Evolutionary conservation across 1,140 invertebrate genomes (phyloP), one percentile per base, ranked within the genome.

Genomic region (Bombus ignitus): DNA sequence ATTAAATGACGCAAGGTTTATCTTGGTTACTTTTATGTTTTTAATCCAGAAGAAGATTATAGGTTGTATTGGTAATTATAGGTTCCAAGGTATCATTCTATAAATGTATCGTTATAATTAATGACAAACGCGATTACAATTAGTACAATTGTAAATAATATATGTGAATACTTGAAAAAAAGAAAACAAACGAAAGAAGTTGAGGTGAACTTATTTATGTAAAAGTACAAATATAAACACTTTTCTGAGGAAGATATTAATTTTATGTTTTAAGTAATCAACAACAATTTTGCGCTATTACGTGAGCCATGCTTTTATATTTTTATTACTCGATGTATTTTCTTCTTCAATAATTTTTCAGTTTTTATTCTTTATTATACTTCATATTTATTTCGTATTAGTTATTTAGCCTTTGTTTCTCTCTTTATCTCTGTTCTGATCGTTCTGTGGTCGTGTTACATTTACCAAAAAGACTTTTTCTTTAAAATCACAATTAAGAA

Each of bases 401-500:
- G 15, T 32, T 32, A 8, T 25, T 68, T 68, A 22, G 2, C 6
- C 15, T 35, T 37, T 9, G 66, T 68, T 53, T 53, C 18, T 53
- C 18, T 18, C 47, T 18, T 6, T 37, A 22, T 68, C 35, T 68
- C 15, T 35, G 2, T 2, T 8, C 32, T 22, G 32, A 18, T 68
- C 65, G 32, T 35, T 66, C 15, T 8, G 32, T n/a, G 65, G 32
- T 35, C 32, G 10, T 66, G 10, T 66, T 66, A 35, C 6, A 32
- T n/a, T 32, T 25, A 25, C 2, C 35, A 39, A 70, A 2, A 10
- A n/a, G 28, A 65, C 62, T 80, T 71, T 85, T 62, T 85, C 47
- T 57, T 79, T 32, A 73, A 72, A 74, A 79, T 80, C 22, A 42
- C 37, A 32, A 84, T 79, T 74, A 37, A 28, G 47, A 59, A 42